A percentile compares a stretch with the other conserved stretches of the same genome.
Conservation (phyloP, 1,140 invertebrate genomes). For the Apis florea region DNA sequence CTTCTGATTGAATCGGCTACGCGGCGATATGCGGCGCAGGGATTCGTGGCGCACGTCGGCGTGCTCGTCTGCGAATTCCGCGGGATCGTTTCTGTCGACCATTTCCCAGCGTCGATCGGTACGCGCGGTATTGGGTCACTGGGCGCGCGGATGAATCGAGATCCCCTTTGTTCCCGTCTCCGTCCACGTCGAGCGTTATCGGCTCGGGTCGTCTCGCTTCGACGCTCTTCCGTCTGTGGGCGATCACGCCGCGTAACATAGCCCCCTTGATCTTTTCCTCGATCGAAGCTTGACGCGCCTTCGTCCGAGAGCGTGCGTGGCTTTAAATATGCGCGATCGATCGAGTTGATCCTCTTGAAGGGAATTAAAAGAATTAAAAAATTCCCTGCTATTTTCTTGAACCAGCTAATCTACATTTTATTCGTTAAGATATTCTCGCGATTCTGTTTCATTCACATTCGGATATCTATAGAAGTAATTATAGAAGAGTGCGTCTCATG, state of each 20-base stretch:
- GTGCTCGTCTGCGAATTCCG: conserved; percentile 65
- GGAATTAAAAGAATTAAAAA: background rate
- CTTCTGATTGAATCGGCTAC: conserved; percentile 74
- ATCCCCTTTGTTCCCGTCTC: conserved; percentile 54
- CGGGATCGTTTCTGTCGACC: conserved; percentile 62
- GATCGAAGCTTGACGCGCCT: background rate
- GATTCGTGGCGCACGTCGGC: conserved; percentile 53
- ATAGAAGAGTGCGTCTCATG: too few relatives aligned
- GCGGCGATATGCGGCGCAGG: conserved; percentile 41
- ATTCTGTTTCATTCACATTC: too few relatives aligned
- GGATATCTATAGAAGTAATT: too few relatives aligned
- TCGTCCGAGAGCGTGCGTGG: background rate
- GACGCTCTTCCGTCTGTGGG: conserved; percentile 37
- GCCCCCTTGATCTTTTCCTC: background rate
- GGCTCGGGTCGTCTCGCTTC: background rate
- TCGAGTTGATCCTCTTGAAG: background rate
- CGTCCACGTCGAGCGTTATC: conserved; percentile 15
- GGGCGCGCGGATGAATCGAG: conserved; percentile 30
- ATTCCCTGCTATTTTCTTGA: too few relatives aligned
- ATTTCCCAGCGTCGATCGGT: conserved; percentile 61
- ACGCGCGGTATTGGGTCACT: conserved; percentile 62
- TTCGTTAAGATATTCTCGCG: too few relatives aligned
- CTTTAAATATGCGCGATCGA: background rate
- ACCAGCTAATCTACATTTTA: too few relatives aligned
- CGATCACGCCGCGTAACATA: conserved; percentile 15